Percentiles rank a stretch among this genome's conserved stretches.
Evolutionary conservation across 1,140 invertebrate genomes (phyloP).

Genomic region (Caerostris extrusa): DNA sequence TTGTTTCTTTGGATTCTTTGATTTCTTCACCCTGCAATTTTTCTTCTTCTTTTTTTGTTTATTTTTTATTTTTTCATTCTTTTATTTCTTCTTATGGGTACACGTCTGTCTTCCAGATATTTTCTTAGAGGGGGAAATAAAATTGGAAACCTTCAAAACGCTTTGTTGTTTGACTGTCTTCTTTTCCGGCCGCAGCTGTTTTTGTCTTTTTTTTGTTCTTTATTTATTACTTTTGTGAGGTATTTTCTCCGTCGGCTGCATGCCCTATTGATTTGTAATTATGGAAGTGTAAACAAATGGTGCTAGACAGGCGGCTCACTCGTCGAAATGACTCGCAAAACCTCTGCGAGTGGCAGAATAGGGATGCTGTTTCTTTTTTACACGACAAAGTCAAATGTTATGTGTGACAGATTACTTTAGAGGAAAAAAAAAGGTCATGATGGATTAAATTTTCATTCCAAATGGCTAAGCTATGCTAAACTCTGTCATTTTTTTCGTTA

Average conservation of each 20-base stretch:
- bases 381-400: not conserved
- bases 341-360: not conserved
- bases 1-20: conserved; percentile 42
- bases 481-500: no score
- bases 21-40: conserved; percentile 35
- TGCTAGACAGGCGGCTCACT: not conserved
- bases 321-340: not conserved
- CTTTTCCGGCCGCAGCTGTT: conserved; percentile 1
- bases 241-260: not conserved
- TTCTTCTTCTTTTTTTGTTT: not conserved
- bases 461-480: not conserved
- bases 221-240: conserved; percentile 30
- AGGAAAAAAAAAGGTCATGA: not conserved
- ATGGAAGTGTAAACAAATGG: conserved; percentile 44
- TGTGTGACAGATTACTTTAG: not conserved
- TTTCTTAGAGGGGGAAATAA: conserved; percentile 61
- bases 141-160: conserved; percentile 54
- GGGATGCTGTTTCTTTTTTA: not conserved
- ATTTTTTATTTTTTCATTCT: not conserved
- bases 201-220: not conserved
- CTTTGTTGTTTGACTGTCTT: conserved; percentile 30
- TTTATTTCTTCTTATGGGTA: no score
- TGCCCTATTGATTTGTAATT: conserved; percentile 52
- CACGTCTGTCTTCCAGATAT: conserved; percentile 47
- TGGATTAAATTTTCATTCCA: not conserved